A percentile compares a stretch with the other conserved stretches of the same genome.
phyloP scores from a whole-genome alignment of 2,113 vertebrate genomes.

The Aptenodytes patagonicus region DNA sequence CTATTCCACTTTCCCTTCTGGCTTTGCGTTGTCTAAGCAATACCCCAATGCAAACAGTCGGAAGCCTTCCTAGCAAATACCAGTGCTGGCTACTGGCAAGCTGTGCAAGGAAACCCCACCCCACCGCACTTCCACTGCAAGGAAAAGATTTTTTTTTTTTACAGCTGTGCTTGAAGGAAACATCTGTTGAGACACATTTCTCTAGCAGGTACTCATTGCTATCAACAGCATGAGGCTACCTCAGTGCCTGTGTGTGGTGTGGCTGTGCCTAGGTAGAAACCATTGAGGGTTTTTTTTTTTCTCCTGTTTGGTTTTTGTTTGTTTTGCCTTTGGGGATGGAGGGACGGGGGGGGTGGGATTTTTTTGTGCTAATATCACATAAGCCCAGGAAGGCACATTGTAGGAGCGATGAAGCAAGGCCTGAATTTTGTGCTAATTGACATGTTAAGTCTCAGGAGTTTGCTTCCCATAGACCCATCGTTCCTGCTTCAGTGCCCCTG shows the following conservation, averaged over 20 bases:
- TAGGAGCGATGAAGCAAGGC: neutral
- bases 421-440: neutral
- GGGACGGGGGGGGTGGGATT: neutral
- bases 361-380: neutral
- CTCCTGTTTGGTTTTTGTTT: neutral
- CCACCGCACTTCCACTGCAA: neutral
- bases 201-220: neutral
- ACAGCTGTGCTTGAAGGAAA: neutral
- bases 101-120: neutral
- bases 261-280: neutral
- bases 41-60: neutral
- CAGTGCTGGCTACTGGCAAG: neutral
- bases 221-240: neutral
- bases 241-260: neutral
- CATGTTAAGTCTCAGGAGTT: accelerated
- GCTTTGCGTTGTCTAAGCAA: neutral
- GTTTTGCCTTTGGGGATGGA: neutral
- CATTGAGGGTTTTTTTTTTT: neutral
- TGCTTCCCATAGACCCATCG: neutral
- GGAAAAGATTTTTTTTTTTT: neutral
- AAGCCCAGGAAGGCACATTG: neutral
- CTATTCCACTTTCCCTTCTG: neutral
- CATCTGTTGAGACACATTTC: neutral
- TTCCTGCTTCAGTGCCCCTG: neutral
- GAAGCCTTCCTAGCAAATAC: neutral